Percentiles rank a stretch among this genome's conserved stretches.
These are phyloP conservation scores for Stomatorhinus ivindoensis DNA, from an alignment of 2,113 vertebrate species.

Conservation along the genomic window DNA sequence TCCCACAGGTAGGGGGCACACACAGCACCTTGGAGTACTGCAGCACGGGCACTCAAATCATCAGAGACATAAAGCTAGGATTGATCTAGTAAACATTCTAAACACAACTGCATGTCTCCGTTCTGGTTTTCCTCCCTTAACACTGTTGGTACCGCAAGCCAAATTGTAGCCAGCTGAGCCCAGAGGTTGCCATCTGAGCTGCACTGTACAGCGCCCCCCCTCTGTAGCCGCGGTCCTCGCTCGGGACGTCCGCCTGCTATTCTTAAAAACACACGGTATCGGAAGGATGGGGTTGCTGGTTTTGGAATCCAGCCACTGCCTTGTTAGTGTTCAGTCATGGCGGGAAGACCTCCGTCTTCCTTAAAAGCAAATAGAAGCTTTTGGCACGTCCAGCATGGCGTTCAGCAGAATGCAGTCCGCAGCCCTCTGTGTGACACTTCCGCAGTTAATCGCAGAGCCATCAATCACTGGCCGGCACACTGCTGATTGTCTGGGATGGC, in stretches of 20 bases:
- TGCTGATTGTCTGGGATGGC: background rate
- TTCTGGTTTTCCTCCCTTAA: constrained; percentile 33
- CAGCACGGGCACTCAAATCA: constrained; percentile 14
- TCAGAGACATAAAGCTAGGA: constrained; percentile 52
- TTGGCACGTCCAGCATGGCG: background rate
- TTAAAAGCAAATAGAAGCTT: background rate
- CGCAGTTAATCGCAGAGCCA: background rate
- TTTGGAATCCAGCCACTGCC: background rate
- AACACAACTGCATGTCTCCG: constrained; percentile 27
- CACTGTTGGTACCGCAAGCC: constrained; percentile 25
- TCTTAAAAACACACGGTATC: background rate
- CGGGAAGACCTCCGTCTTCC: background rate
- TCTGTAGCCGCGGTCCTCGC: no score
- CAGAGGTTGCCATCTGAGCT: background rate
- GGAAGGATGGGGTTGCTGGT: background rate
- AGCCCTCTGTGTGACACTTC: background rate
- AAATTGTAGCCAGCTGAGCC: constrained; percentile 26
- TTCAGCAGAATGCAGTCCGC: background rate
- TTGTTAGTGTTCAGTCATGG: background rate
- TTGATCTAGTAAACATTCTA: background rate
- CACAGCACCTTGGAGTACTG: background rate
- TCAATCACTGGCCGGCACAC: background rate
- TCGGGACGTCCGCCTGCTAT: background rate
- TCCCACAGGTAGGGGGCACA: background rate
- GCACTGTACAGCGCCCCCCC: background rate